Evolutionary conservation across 2,888 invertebrate species (phyloP), one percentile per base, ranked within the genome.

Genomic region (Netelia melanura): DNA sequence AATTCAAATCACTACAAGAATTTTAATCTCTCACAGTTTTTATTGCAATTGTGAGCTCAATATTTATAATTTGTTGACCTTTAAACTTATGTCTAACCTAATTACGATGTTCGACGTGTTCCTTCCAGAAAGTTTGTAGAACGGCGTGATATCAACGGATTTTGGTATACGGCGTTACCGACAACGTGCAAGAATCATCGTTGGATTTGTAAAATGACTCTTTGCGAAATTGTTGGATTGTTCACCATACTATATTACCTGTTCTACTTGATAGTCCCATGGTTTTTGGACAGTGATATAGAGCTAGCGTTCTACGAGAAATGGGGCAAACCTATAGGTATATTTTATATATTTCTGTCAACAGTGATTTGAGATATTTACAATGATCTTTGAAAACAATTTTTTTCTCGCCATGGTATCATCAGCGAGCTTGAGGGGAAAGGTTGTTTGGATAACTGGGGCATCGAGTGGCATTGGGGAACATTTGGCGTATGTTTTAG

Each of bases 391-490:
- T 11, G 10, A 70, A n/a, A 17, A 3, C 52, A 5, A 48, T n/a
- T n/a, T 9, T 86, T 77, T 38, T 81, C 17, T 56, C 21, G 8
- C 21, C 48, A 54, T 43, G 56, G 58, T 81, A 86, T 81, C 85
- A 89, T 67, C 84, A 96, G 96, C 94, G 56, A 91, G 93, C 2
- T 92, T 97, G 74, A 93, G 94, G 62, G 96, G 96, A 0, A 96
- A 97, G 93, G 97, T 97, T 3, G 96, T 97, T 1, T 98, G 98
- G 96, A 96, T 98, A 87, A 97, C 97, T 1, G 98, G 98, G 61
- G 97, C 97, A 0, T 97, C 97, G 0, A 97, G 97, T 94, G 98
- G 98, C 14, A 97, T 98, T 85, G 98, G 98, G 2, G 97, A 97
- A 93, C 93, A 95, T 86, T 94, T 97, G 67, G 97, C 97, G 0